Evolutionary conservation across 2,797 vertebrate genomes (phyloP), one percentile per base, ranked within the genome.

Genomic region (Gorsachius magnificus): DNA sequence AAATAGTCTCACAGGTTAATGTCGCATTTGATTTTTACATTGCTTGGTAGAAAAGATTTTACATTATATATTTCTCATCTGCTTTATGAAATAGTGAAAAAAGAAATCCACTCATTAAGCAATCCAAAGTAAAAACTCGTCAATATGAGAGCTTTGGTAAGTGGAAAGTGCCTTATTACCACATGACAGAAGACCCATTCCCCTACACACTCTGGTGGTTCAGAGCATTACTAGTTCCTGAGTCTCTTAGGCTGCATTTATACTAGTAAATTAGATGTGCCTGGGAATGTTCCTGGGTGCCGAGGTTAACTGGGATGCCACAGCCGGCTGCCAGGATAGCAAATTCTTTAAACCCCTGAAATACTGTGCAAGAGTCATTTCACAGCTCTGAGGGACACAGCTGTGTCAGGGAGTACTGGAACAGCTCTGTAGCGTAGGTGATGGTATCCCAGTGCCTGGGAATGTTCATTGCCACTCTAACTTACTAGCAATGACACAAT

Each of bases 361-460:
- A 68, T 28, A 35, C 0, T 22, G 46, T 48, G 38, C 57, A 46
- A 57, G 46, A 38, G 45, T 50, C 79, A 13, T 56, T 91, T 75
- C n/a, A 56, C 2, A 31, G 53, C 0, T 0, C 60, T 61, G 38
- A 50, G 76, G 56, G n/a, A n/a, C n/a, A n/a, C n/a, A n/a, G n/a
- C 46, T 72, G 17, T 43, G 56, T 33, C 36, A 41, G n/a, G 72
- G 56, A 85, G 38, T 33, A 21, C 18, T 38, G 38, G 48, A 84
- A 43, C 57, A 70, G 61, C 45, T 87, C 70, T 63, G 5, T 24
- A 50, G 31, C 2, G 0, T 28, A 76, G 31, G 13, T 57, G 46
- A 61, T 50, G 13, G 9, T 48, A 70, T 60, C 66, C 33, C 54
- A 57, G 13, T 41, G 18, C 69, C 45, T 50, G 63, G 41, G 50